Base-by-base conservation (phyloP, 2,888 invertebrate species). In the Rhabditoides inermis region DNA sequence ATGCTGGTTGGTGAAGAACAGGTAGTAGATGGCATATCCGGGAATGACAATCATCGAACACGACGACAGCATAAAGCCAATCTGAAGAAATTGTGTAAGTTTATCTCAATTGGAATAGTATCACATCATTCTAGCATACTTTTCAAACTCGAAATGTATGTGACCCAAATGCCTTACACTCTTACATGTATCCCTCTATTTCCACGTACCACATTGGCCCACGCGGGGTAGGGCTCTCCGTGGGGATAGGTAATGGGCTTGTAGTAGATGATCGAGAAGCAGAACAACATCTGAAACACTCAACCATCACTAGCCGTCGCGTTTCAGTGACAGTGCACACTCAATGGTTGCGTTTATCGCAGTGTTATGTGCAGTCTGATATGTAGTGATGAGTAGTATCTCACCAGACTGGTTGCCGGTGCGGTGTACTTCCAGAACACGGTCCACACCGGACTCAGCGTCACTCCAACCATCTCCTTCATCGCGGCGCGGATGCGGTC, bases 31-130 rank as follows among this genome's bases (percentile, higher is more conserved):
- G 66, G 88, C 86, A 79, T 88, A 89, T 61, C 84, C 76, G 1
- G 90, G 90, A 63, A 90, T 88, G 77, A 87, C 88, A 56, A 87
- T 81, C 57, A 89, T 85, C 25, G 90, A 89, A 42, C 88, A 88
- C 46, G 84, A 84, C 0, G 89, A 89, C 71, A 90, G 82, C 25
- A 84, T 77, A 85, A 88, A 88, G 23, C 89, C 89, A n/a, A n/a
- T n/a, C n/a, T n/a, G n/a, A n/a, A n/a, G n/a, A n/a, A 12, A 46
- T n/a, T n/a, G 18, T n/a, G 6, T 39, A 6, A 39, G 10, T 39
- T n/a, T 39, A 10, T 10, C n/a, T n/a, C n/a, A n/a, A n/a, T n/a
- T n/a, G n/a, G n/a, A n/a, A n/a, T n/a, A n/a, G n/a, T n/a, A n/a
- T n/a, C n/a, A n/a, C n/a, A n/a, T n/a, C n/a, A n/a, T n/a, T n/a